Evolutionary conservation across 2,888 invertebrate genomes (phyloP).

Genomic region (Amblyjoppa fuscipennis): DNA sequence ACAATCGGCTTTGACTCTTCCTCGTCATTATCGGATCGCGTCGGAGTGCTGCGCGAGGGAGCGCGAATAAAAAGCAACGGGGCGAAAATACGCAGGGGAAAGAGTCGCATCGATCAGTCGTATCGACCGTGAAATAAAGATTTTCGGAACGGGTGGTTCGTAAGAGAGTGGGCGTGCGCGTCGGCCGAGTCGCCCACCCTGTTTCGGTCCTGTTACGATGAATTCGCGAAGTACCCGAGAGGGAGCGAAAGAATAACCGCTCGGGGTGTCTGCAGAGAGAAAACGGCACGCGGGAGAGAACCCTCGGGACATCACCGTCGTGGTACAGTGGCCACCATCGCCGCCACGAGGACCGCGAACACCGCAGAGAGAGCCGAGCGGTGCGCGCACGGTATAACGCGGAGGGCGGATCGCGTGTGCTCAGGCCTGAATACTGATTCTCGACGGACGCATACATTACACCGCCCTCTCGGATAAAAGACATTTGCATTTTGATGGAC

Average conservation of each 20-base stretch:
- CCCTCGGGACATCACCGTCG: conserved; percentile 49
- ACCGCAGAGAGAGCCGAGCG: conserved; percentile 35
- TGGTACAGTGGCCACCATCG: conserved; percentile 53
- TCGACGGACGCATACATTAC: conserved; percentile 82
- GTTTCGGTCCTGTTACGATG: conserved; percentile 5
- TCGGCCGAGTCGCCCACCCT: conserved; percentile 12
- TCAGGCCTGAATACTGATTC: conserved; percentile 82
- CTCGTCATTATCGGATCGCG: conserved; percentile 33
- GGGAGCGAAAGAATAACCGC: conserved; percentile 29
- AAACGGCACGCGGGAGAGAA: conserved; percentile 47
- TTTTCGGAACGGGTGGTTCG: conserved; percentile 64
- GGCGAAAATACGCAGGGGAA: neutral
- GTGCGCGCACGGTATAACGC: conserved; percentile 72
- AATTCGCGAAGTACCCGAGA: conserved; percentile 20
- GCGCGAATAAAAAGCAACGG: neutral
- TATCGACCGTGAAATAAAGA: conserved; percentile 77
- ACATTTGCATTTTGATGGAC: conserved; percentile 83
- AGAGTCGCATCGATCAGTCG: conserved; percentile 58
- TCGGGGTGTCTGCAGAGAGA: conserved; percentile 39
- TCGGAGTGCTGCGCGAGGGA: conserved; percentile 18
- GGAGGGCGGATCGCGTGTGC: conserved; percentile 79
- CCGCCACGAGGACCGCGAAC: conserved; percentile 42
- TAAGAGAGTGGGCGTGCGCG: conserved; percentile 70
- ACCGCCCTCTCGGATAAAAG: conserved; percentile 79
- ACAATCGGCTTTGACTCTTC: conserved; percentile 20